phyloP scores from a whole-genome alignment of 1,140 invertebrate species.

The Cydia fagiglandana region DNA sequence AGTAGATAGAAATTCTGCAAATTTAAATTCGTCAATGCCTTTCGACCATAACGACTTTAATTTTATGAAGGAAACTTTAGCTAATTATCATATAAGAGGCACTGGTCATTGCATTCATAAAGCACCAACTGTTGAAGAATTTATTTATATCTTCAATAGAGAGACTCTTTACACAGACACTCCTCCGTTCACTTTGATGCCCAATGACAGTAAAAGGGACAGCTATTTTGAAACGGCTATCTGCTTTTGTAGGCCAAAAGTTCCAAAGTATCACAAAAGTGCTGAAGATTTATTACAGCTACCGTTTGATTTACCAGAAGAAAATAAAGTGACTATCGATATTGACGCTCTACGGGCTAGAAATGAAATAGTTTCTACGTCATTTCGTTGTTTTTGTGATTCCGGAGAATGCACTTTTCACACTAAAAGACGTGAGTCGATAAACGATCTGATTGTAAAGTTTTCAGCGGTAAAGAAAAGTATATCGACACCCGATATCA shows the following conservation, averaged over 20 bases:
- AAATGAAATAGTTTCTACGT: slow-evolving; percentile 55
- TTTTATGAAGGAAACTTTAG: slow-evolving; percentile 65
- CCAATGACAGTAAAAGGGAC: slow-evolving; percentile 59
- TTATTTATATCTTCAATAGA: slow-evolving; percentile 75
- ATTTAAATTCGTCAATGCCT: slow-evolving; percentile 52
- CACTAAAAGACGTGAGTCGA: slow-evolving; percentile 56
- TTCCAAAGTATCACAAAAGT: slow-evolving; percentile 66
- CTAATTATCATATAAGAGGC: slow-evolving; percentile 73
- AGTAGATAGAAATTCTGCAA: slow-evolving; percentile 66
- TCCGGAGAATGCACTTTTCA: slow-evolving; percentile 64
- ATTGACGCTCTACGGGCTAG: slow-evolving; percentile 54
- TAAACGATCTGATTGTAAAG: slow-evolving; percentile 60
- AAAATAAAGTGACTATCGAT: slow-evolving; percentile 61
- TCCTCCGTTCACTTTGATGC: slow-evolving; percentile 57
- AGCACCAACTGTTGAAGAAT: slow-evolving; percentile 63
- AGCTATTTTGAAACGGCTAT: slow-evolving; percentile 71
- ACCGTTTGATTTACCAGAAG: slow-evolving; percentile 39
- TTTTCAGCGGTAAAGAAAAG: slow-evolving; percentile 73
- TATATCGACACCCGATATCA: slow-evolving; percentile 72
- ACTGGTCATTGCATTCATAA: slow-evolving; percentile 75
- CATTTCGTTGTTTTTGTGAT: slow-evolving; percentile 74
- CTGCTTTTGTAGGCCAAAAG: slow-evolving; percentile 71
- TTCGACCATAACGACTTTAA: slow-evolving; percentile 52
- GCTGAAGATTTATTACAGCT: slow-evolving; percentile 70
- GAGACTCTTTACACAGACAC: slow-evolving; percentile 63